These are phyloP conservation scores for Dryobota labecula DNA, from an alignment of 2,888 invertebrate genomes.

Conservation along the genomic window DNA sequence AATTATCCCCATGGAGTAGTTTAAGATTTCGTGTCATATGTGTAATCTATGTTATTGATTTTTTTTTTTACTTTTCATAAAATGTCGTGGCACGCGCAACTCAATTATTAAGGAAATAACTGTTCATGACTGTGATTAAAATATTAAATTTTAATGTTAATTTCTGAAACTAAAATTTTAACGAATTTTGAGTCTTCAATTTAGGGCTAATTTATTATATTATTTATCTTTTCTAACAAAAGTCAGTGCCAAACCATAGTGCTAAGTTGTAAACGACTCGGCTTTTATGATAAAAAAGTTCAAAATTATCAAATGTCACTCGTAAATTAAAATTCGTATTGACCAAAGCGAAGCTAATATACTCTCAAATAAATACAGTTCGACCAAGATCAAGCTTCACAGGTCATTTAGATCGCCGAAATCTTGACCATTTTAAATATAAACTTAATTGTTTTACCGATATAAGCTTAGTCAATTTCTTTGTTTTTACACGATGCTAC, in stretches of 20 bases:
- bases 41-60: slow-evolving; percentile 83
- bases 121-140: slow-evolving; percentile 88
- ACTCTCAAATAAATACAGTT: slow-evolving; percentile 62
- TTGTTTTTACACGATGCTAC: slow-evolving; percentile 89
- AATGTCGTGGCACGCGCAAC: slow-evolving; percentile 86
- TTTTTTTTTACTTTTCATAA: slow-evolving; percentile 79
- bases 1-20: slow-evolving; percentile 88
- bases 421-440: slow-evolving; percentile 90
- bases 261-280: slow-evolving; percentile 88
- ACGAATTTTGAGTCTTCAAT: slow-evolving; percentile 79
- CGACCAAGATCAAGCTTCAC: slow-evolving; percentile 79
- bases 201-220: slow-evolving; percentile 83
- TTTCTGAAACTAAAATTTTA: slow-evolving; percentile 79
- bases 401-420: slow-evolving; percentile 89
- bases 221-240: slow-evolving; percentile 78
- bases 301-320: slow-evolving; percentile 81
- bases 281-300: slow-evolving; percentile 84
- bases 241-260: slow-evolving; percentile 90
- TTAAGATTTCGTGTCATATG: slow-evolving; percentile 89
- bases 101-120: slow-evolving; percentile 81
- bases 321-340: slow-evolving; percentile 73
- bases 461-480: slow-evolving; percentile 90
- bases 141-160: slow-evolving; percentile 80
- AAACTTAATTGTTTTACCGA: slow-evolving; percentile 89
- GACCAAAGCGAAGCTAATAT: slow-evolving; percentile 84